Evolutionary conservation across 2,888 invertebrate species (phyloP), one percentile per base, ranked within the genome.

Genomic region (Itoplectis maculator): DNA sequence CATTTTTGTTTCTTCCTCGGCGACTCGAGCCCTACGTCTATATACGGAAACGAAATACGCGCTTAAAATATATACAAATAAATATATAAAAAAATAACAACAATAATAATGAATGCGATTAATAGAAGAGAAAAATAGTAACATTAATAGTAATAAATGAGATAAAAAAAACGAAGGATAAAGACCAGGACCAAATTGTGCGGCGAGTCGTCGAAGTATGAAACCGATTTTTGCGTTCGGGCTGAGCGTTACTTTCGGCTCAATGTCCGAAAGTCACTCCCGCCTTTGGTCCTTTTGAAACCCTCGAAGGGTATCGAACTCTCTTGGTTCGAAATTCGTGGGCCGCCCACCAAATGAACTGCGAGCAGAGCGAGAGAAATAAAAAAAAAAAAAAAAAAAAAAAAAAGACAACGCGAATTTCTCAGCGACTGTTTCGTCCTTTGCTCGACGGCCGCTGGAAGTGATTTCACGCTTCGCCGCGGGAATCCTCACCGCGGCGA

Each of bases 401-500:
- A 70, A 54, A 77, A 18, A 49, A 84, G 77, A 75, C 65, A 75
- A 83, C 81, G 15, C 20, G 7, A 59, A 83, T 75, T 70, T 75
- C 73, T 73, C 61, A 20, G 18, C 66, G 75, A 72, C 78, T 73
- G 81, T 86, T 88, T 83, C 78, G 87, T 85, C 86, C 85, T 86
- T 90, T 89, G 88, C 88, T 89, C 88, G 86, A 86, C 68, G 49
- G 61, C 70, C 40, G 87, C 85, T 90, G 89, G 90, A 91, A 90
- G 91, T 92, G 90, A 92, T 92, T 92, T 92, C 91, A 92, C 90
- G 92, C 88, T 91, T 88, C 29, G 5, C 23, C 23, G 6, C 13
- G 13, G 11, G 81, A n/a, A n/a, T n/a, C 82, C 77, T 81, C n/a
- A n/a, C n/a, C n/a, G n/a, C n/a, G n/a, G n/a, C n/a, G n/a, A n/a